Conservation (phyloP, 2,888 invertebrate genomes). For the Drosophila leonis region DNA sequence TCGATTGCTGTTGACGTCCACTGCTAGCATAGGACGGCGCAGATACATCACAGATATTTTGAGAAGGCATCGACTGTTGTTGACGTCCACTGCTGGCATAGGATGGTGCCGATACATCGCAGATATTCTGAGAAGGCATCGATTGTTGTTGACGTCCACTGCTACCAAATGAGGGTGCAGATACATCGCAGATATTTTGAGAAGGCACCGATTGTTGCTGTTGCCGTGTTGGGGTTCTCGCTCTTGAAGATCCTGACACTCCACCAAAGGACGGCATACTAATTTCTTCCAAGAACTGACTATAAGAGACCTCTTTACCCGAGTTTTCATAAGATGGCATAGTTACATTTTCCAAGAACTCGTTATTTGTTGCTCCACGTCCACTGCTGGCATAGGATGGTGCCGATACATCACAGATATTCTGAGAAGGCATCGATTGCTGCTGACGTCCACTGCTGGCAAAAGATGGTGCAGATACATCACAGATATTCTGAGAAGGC, state of each 20-base stretch:
- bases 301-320: neutral
- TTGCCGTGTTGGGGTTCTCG: neutral
- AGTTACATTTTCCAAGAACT: constrained; percentile 6
- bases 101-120: neutral
- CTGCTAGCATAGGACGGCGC: neutral
- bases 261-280: constrained; percentile 4
- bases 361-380: neutral
- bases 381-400: constrained; percentile 18
- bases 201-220: neutral
- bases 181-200: neutral
- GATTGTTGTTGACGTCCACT: neutral
- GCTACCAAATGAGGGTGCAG: neutral
- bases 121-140: neutral
- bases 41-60: too few species aligned
- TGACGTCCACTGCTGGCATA: neutral
- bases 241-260: neutral
- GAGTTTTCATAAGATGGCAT: constrained; percentile 11
- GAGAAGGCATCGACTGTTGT: neutral
- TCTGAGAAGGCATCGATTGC: neutral
- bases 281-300: constrained; percentile 8
- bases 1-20: neutral
- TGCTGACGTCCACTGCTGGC: constrained; percentile 1
- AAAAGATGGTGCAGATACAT: constrained; percentile 21
- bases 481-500: neutral
- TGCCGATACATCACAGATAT: constrained; percentile 11